Conservation (phyloP, 2,888 invertebrate species). For the Dynastes hyllus region DNA sequence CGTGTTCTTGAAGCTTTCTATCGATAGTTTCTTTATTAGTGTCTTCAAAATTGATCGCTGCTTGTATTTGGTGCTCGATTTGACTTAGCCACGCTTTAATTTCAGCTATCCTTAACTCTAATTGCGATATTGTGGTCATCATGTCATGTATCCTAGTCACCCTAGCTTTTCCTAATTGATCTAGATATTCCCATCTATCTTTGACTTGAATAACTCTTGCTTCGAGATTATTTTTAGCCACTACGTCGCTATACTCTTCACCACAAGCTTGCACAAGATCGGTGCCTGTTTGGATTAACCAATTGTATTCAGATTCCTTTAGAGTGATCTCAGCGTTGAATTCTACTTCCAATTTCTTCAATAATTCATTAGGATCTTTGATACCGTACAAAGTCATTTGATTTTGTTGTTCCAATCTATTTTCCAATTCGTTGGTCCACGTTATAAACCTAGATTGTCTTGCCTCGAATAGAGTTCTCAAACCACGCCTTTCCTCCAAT, state of each 20-base stretch:
- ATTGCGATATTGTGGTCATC: constrained; percentile 79
- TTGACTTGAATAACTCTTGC: constrained; percentile 76
- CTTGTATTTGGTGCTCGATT: constrained; percentile 81
- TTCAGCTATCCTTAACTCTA: constrained; percentile 83
- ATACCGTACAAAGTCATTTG: constrained; percentile 68
- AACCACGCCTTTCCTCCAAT: constrained; percentile 82
- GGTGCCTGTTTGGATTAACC: constrained; percentile 82
- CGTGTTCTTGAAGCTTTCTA: constrained; percentile 80
- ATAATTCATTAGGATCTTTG: constrained; percentile 82
- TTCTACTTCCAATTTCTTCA: constrained; percentile 83
- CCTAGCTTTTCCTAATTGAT: constrained; percentile 78
- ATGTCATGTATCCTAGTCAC: constrained; percentile 83
- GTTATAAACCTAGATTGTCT: constrained; percentile 78
- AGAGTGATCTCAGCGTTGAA: constrained; percentile 83
- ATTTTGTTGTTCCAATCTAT: constrained; percentile 76
- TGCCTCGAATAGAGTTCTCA: constrained; percentile 81
- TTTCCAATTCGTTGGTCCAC: constrained; percentile 83
- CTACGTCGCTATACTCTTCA: constrained; percentile 76
- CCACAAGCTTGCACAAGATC: constrained; percentile 79
- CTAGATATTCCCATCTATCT: constrained; percentile 84
- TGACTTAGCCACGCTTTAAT: constrained; percentile 83
- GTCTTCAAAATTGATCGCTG: constrained; percentile 80
- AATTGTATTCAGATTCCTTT: constrained; percentile 85
- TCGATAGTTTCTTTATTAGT: constrained; percentile 80
- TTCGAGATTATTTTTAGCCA: constrained; percentile 76